Percentiles rank a stretch among this genome's conserved stretches.
phyloP scores from a whole-genome alignment of 2,113 vertebrate species.

The Sinocyclocheilus anshuiensis region DNA sequence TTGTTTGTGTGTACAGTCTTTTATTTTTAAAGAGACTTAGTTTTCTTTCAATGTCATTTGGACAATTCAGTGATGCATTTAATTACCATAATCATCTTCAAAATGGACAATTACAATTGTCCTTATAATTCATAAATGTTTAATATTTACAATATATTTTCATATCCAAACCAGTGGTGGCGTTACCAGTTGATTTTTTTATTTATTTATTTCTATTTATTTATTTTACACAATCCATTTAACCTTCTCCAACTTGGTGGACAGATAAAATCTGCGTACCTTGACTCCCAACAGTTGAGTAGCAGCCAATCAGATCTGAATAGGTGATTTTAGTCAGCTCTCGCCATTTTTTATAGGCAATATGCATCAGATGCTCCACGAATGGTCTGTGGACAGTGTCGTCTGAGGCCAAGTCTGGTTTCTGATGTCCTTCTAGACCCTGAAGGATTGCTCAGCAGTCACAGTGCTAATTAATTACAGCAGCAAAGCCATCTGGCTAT shows the following conservation, averaged over 20 bases:
- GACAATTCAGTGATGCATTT: too few species aligned
- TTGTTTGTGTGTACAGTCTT: neutral
- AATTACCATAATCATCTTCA: neutral
- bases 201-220: neutral
- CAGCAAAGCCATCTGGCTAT: conserved; percentile 43
- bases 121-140: neutral
- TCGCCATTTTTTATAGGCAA: neutral
- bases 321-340: neutral
- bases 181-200: neutral
- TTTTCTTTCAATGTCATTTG: too few species aligned
- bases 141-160: neutral
- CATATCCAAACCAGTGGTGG: neutral
- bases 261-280: neutral
- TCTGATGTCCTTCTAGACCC: conserved; percentile 28
- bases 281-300: neutral
- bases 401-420: conserved; percentile 25
- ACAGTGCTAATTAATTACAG: conserved; percentile 53
- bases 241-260: neutral
- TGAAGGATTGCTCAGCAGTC: conserved; percentile 50
- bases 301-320: neutral
- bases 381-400: neutral
- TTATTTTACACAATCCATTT: neutral
- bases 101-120: neutral
- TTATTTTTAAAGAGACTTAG: neutral
- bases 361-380: neutral